phyloP scores from a whole-genome alignment of 2,888 invertebrate species.

The Cephus nigrinus region DNA sequence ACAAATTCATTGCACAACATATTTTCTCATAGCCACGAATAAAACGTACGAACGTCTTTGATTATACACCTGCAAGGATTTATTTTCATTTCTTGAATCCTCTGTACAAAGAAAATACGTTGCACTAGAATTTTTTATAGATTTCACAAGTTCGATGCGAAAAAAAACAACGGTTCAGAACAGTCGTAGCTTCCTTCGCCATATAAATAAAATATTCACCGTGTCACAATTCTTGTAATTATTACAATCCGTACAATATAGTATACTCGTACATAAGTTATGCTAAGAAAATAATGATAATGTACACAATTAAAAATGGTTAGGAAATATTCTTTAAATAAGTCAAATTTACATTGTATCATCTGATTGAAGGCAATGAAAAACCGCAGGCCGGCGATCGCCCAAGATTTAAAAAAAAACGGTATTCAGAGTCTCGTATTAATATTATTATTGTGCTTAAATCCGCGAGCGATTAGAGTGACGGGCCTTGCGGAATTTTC shows the following conservation, averaged over 20 bases:
- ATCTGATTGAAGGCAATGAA: slow-evolving; percentile 42
- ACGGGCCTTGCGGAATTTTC: slow-evolving; percentile 28
- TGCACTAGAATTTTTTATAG: not conserved
- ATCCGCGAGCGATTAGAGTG: not conserved
- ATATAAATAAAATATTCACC: slow-evolving; percentile 52
- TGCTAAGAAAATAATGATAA: slow-evolving; percentile 61
- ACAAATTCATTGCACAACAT: not conserved
- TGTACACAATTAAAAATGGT: slow-evolving; percentile 64
- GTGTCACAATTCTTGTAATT: slow-evolving; percentile 44
- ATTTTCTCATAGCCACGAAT: not conserved
- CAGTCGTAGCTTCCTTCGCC: slow-evolving; percentile 33
- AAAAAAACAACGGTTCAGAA: slow-evolving; percentile 41
- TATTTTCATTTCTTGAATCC: not conserved
- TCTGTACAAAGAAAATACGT: slow-evolving; percentile 5
- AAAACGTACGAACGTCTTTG: not conserved
- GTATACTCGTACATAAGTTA: slow-evolving; percentile 43
- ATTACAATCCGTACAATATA: slow-evolving; percentile 50
- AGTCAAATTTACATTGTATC: slow-evolving; percentile 61
- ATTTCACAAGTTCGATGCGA: slow-evolving; percentile 11
- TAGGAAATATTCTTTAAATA: slow-evolving; percentile 60
- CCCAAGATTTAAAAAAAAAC: not conserved
- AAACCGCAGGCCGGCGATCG: slow-evolving; percentile 12
- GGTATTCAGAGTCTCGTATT: slow-evolving; percentile 13
- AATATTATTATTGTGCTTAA: slow-evolving; percentile 17
- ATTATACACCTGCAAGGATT: not conserved